Evolutionary conservation across 2,797 vertebrate species (phyloP).

Genomic region (Benthosema pterotum): DNA sequence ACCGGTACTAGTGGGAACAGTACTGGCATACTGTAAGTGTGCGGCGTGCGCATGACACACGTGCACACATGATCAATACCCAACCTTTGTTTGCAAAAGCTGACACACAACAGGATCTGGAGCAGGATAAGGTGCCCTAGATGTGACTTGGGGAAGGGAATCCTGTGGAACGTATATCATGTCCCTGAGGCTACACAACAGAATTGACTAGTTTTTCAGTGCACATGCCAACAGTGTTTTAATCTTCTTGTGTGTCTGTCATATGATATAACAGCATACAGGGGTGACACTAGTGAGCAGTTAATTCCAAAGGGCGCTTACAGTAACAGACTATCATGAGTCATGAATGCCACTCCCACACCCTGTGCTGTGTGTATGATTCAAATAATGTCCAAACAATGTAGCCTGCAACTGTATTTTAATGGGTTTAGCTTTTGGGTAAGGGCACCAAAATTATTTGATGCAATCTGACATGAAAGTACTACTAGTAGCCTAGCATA

Average conservation of each 20-base stretch:
- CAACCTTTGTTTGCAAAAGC: conserved; percentile 60
- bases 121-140: conserved; percentile 39
- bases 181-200: not conserved
- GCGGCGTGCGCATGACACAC: not conserved
- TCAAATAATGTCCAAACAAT: too few species aligned
- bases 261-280: not conserved
- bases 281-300: not conserved
- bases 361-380: too few species aligned
- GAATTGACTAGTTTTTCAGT: not conserved
- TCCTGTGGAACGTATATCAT: too few species aligned
- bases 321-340: too few species aligned
- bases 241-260: not conserved
- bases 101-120: conserved; percentile 64
- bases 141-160: too few species aligned
- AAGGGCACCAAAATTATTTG: not conserved
- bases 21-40: too few species aligned
- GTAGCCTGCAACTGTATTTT: too few species aligned
- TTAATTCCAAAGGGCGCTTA: not conserved
- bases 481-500: not conserved
- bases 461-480: not conserved
- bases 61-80: conserved; percentile 5
- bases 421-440: too few species aligned
- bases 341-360: too few species aligned
- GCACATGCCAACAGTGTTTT: not conserved
- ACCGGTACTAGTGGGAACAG: too few species aligned